Conservation (phyloP, 2,113 vertebrate species). For the Okapia johnstoni region DNA sequence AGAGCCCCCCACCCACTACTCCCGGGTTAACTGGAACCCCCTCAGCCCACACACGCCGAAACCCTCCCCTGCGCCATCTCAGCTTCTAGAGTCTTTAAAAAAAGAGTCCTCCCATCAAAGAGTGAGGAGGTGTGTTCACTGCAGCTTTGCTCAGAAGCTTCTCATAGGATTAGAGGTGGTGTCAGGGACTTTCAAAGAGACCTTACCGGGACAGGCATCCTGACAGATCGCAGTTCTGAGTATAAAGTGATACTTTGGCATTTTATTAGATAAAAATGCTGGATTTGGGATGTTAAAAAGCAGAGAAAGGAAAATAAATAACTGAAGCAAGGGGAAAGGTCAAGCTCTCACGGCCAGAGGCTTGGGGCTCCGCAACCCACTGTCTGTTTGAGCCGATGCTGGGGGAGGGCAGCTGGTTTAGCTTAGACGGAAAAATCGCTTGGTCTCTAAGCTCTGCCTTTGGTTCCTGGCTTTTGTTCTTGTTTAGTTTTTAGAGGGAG, state of each 20-base stretch:
- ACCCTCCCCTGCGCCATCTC: fast-evolving
- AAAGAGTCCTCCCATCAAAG: neutral
- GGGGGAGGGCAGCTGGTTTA: fast-evolving
- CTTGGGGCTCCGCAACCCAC: fast-evolving
- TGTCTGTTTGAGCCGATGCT: neutral
- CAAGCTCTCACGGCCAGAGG: fast-evolving
- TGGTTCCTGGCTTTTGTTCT: neutral
- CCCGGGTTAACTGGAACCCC: neutral
- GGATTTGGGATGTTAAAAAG: neutral
- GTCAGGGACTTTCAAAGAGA: neutral
- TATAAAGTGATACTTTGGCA: neutral
- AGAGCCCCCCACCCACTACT: neutral
- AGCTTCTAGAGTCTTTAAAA: neutral
- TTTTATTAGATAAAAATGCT: neutral
- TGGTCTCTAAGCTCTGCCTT: neutral
- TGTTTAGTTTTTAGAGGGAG: neutral
- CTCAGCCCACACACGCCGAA: fast-evolving
- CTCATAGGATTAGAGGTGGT: neutral
- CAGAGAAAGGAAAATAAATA: neutral
- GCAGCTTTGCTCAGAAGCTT: neutral
- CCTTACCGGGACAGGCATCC: neutral
- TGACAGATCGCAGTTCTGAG: neutral
- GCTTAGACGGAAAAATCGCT: fast-evolving
- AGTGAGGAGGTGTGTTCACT: neutral
- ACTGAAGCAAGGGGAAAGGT: neutral